These are phyloP conservation scores for Furcifer pardalis DNA, from an alignment of 2,797 vertebrate genomes.

Conservation along the genomic window DNA sequence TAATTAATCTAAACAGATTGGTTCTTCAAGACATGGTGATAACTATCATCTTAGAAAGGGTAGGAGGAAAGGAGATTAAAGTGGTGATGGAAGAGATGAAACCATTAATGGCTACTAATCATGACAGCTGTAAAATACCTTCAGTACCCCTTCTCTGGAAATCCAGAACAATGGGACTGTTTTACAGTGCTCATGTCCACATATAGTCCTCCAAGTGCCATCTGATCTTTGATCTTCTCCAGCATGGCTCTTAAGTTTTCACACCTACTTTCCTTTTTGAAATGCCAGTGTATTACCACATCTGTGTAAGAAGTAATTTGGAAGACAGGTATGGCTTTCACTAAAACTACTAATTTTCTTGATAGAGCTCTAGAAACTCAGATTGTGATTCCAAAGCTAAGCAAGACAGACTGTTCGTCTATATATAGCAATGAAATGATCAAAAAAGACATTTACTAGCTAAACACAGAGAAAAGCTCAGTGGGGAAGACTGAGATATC, in stretches of 20 bases:
- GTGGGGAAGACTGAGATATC: conserved; percentile 16
- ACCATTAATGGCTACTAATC: not conserved
- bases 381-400: not conserved
- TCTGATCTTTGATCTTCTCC: not conserved
- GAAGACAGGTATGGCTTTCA: not conserved
- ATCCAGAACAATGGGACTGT: not conserved
- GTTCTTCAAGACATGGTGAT: not conserved
- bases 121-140: not conserved
- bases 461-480: not conserved
- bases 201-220: not conserved
- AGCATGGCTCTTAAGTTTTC: not conserved
- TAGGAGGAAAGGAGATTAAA: no score
- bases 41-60: not conserved
- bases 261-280: not conserved
- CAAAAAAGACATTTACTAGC: not conserved
- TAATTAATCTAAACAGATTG: not conserved
- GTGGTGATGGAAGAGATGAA: not conserved
- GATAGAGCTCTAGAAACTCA: not conserved
- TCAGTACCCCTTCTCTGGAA: not conserved
- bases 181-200: no score
- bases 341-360: not conserved
- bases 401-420: not conserved
- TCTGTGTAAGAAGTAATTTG: not conserved
- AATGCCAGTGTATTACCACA: not conserved
- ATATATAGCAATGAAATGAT: not conserved